phyloP scores from a whole-genome alignment of 2,888 invertebrate genomes.

The Macaria notata region DNA sequence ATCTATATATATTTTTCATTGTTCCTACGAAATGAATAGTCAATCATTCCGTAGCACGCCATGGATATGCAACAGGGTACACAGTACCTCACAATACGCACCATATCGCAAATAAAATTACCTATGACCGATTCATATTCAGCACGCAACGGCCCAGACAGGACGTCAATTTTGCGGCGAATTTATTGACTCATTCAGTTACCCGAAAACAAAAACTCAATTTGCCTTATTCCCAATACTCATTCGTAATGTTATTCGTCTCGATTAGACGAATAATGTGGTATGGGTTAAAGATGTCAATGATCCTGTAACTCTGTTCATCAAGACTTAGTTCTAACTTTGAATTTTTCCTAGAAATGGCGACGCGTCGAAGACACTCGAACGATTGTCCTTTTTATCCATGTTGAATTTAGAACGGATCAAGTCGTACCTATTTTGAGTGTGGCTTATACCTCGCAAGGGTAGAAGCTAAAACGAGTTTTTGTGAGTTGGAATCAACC shows the following conservation, averaged over 20 bases:
- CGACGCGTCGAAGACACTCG: not conserved
- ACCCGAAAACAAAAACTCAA: conserved; percentile 41
- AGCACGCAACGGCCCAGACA: conserved; percentile 11
- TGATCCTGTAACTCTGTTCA: too few relatives aligned
- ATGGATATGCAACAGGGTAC: not conserved
- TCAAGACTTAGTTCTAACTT: too few relatives aligned
- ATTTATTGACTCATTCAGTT: conserved; percentile 43
- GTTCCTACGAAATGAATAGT: too few relatives aligned
- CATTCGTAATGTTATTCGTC: conserved; percentile 17
- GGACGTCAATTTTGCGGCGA: conserved; percentile 24
- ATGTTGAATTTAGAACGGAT: conserved; percentile 5
- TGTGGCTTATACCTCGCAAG: conserved; percentile 28
- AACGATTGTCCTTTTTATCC: conserved; percentile 5
- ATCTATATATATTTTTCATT: too few relatives aligned
- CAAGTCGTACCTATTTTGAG: conserved; percentile 13
- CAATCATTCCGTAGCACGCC: not conserved
- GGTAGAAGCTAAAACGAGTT: conserved; percentile 32
- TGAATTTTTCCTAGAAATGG: too few relatives aligned
- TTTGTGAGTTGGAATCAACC: conserved; percentile 39
- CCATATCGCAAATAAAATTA: conserved; percentile 26
- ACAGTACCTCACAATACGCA: conserved; percentile 19
- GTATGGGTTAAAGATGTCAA: too few relatives aligned
- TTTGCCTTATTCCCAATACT: conserved; percentile 40
- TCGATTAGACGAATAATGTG: too few relatives aligned
- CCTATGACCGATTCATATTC: conserved; percentile 31